Evolutionary conservation across 2,113 vertebrate genomes (phyloP).

Genomic region (Mesembrinibis cayennensis): DNA sequence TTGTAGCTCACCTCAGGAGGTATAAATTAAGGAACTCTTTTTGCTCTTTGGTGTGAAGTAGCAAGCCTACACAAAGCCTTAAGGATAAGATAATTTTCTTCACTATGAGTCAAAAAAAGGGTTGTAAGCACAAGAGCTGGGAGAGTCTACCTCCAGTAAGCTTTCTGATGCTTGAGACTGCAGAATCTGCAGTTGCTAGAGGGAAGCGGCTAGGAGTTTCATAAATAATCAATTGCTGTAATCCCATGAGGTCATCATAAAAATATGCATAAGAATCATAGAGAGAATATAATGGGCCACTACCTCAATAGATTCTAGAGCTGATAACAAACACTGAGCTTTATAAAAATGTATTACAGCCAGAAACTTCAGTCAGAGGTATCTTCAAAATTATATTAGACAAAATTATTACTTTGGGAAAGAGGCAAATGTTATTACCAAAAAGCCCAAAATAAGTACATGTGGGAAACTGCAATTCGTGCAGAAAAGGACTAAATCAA

Average conservation of each 20-base stretch:
- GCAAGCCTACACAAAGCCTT: not conserved
- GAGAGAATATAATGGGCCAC: slow-evolving; percentile 20
- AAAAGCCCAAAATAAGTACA: not conserved
- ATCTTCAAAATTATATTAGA: not conserved
- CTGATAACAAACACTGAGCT: not conserved
- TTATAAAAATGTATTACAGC: slow-evolving; percentile 19
- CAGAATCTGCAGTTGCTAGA: slow-evolving; percentile 10
- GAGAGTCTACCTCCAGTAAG: not conserved
- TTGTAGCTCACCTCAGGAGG: not conserved
- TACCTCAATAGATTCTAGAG: slow-evolving; percentile 36
- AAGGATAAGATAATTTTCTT: not conserved
- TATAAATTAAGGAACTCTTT: slow-evolving; percentile 9
- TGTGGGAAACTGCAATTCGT: not conserved
- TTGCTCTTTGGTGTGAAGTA: not conserved
- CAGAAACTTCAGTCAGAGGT: not conserved
- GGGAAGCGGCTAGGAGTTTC: slow-evolving; percentile 16
- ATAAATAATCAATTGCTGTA: slow-evolving; percentile 56
- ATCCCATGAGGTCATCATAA: slow-evolving; percentile 31
- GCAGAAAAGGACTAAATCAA: not conserved
- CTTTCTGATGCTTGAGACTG: not conserved
- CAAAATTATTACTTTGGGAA: not conserved
- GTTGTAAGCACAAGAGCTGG: not conserved
- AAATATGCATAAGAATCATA: slow-evolving; percentile 38
- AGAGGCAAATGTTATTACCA: not conserved
- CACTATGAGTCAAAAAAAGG: not conserved